Conservation (phyloP, 1,140 invertebrate genomes). For the Bacillus rossius region DNA sequence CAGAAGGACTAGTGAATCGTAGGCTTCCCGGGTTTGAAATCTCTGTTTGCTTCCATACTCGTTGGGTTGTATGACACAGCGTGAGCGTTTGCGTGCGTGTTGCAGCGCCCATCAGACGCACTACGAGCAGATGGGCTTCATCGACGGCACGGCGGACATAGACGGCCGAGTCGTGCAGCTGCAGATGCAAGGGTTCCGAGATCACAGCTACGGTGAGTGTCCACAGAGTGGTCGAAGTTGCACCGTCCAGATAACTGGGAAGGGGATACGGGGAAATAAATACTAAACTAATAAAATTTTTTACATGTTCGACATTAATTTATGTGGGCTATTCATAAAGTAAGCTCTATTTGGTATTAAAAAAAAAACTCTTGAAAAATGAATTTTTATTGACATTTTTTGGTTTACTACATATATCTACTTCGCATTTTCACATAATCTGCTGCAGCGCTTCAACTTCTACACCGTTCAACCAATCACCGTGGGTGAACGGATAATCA, state of each 20-base stretch:
- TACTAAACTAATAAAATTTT: not conserved
- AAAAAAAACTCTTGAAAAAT: no score
- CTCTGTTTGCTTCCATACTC: no score
- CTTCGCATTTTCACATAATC: no score
- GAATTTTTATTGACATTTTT: no score
- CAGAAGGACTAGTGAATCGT: no score
- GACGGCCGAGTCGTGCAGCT: conserved; percentile 43
- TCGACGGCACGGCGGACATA: conserved; percentile 49
- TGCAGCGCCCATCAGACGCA: conserved; percentile 63
- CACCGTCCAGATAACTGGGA: no score
- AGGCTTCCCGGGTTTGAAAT: no score
- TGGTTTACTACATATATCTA: no score
- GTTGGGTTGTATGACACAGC: no score
- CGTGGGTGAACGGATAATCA: no score
- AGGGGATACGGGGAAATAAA: not conserved
- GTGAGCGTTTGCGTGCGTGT: conserved; percentile 4
- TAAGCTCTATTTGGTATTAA: not conserved
- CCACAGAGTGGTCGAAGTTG: not conserved
- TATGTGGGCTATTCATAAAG: not conserved
- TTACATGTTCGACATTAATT: not conserved
- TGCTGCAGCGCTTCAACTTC: no score
- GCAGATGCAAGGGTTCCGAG: conserved; percentile 51
- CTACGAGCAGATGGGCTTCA: conserved; percentile 63
- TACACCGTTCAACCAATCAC: no score
- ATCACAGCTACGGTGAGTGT: conserved; percentile 62